Evolutionary conservation across 2,888 invertebrate genomes (phyloP).

Genomic region (Tinea semifulvella): DNA sequence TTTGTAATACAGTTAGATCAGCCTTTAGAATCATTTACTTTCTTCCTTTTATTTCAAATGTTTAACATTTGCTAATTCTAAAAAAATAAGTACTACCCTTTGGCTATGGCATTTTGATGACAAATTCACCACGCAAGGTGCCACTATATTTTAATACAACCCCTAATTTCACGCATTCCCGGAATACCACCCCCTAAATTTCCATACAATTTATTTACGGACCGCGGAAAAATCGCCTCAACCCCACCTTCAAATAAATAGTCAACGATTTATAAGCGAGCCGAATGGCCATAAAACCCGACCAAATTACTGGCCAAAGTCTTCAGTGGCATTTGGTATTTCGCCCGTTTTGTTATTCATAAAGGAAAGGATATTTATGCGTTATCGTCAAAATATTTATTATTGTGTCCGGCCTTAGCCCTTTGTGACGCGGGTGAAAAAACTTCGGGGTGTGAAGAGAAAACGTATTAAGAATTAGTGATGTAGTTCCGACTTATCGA

Average conservation of each 20-base stretch:
- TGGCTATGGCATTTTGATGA: no score
- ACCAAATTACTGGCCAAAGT: constrained; percentile 48
- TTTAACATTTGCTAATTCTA: no score
- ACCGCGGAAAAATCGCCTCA: constrained; percentile 36
- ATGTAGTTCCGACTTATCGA: constrained; percentile 24
- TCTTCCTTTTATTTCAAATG: no score
- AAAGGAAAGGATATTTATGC: constrained; percentile 63
- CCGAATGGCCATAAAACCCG: constrained; percentile 52
- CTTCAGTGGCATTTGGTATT: constrained; percentile 37
- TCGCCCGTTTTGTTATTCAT: constrained; percentile 57
- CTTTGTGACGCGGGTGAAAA: constrained; percentile 57
- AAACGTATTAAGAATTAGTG: constrained; percentile 25
- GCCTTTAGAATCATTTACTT: no score
- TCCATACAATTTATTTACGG: constrained; percentile 26
- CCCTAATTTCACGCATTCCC: constrained; percentile 9
- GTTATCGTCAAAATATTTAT: constrained; percentile 67
- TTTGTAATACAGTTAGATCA: no score
- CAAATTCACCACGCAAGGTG: no score
- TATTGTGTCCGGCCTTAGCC: constrained; percentile 60
- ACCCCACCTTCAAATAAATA: constrained; percentile 46
- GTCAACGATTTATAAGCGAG: constrained; percentile 51
- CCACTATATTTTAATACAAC: constrained; percentile 8
- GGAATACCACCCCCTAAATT: constrained; percentile 16
- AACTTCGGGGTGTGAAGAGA: constrained; percentile 56
- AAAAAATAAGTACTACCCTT: no score